Base-by-base conservation (phyloP, 2,797 vertebrate species). In the Sciaenops ocellatus region DNA sequence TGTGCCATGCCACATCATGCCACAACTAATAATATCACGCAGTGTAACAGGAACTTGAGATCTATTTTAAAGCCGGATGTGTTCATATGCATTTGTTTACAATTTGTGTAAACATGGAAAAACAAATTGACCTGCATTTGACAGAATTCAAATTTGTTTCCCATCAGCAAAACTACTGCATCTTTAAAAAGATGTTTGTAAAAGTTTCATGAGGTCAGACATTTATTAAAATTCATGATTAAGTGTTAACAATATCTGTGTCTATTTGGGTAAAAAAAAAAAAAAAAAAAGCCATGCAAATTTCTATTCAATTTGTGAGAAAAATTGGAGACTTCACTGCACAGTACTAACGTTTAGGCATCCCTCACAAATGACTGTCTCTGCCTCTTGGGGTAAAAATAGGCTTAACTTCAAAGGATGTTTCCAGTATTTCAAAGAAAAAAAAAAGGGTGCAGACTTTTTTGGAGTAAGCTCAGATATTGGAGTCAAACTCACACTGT, bases 351-450 rank as follows among this genome's bases (percentile, higher is more conserved):
- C 69, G 78, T 80, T 84, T 73, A 76, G 54, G 72, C 67, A 67
- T 85, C 60, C 51, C 79, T 64, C 75, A 88, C 73, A 73, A 90
- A 87, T 73, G 59, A 88, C 78, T 75, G 66, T 76, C 46, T 82
- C 59, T 74, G 55, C 80, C 79, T 82, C 82, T 60, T 1, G 46
- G 78, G 78, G 70, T 70, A 68, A 80, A 89, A 85, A 86, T 63
- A 80, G 76, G 86, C 82, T 87, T 83, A 82, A 87, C 87, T 84
- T 91, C 81, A 89, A 92, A 89, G 76, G 73, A 64, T 71, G 62
- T 80, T 86, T 86, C 80, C 42, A 79, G 69, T 75, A 59, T 82
- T 82, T 87, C 78, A 89, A 48, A 50, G 18, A 46, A 79, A 79
- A 80, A 79, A 80, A 76, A 70, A 62, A 18, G 34, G 20, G 12